Conservation (phyloP, 2,797 vertebrate species). For the Muscicapa striata region DNA sequence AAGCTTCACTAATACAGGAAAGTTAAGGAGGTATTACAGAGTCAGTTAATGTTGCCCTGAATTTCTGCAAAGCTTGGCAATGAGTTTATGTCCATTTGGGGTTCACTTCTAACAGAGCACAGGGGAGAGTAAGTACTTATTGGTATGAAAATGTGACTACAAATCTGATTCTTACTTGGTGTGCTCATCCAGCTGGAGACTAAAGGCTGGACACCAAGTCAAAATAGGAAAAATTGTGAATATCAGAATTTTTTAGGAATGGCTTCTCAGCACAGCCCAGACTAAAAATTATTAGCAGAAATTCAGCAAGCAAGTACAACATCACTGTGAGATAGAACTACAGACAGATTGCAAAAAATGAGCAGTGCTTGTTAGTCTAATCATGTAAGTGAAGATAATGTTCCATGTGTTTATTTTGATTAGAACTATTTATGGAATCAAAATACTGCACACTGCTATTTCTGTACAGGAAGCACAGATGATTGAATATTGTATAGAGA, state of each 20-base stretch:
- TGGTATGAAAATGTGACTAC: neutral
- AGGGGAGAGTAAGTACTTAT: neutral
- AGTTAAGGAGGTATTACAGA: neutral
- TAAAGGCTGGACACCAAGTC: neutral
- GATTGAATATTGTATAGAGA: neutral
- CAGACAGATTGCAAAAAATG: neutral
- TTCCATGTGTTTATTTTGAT: neutral
- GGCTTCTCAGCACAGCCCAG: neutral
- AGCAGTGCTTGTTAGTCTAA: neutral
- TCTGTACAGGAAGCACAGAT: neutral
- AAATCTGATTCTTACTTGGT: neutral
- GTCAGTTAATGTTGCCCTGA: neutral
- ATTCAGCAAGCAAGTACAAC: neutral
- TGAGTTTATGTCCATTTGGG: neutral
- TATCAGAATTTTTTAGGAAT: neutral
- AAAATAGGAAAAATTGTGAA: neutral
- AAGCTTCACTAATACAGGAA: neutral
- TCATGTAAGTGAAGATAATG: neutral
- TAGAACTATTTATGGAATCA: neutral
- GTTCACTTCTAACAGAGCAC: neutral
- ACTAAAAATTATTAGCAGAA: neutral
- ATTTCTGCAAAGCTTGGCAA: neutral
- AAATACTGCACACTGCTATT: neutral
- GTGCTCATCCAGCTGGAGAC: neutral
- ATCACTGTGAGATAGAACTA: neutral